Evolutionary conservation across 2,797 vertebrate genomes (phyloP).

Genomic region (Hirundo rustica): DNA sequence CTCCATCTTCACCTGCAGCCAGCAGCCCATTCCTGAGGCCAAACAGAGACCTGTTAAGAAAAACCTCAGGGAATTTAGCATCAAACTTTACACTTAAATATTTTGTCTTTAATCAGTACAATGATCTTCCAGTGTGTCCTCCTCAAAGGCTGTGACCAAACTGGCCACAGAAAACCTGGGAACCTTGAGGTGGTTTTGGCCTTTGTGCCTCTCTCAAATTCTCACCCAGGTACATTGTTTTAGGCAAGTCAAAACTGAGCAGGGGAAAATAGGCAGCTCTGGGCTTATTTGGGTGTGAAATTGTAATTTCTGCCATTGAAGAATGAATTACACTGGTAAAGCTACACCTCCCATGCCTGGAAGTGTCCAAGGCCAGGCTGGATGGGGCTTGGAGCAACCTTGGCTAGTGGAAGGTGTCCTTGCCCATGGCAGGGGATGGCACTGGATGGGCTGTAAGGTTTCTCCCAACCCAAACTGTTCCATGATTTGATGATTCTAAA

Average conservation of each 20-base stretch:
- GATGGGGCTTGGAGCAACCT: rapidly evolving
- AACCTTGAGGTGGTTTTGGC: not conserved
- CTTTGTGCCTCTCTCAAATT: not conserved
- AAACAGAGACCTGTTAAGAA: rapidly evolving
- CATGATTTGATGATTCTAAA: not conserved
- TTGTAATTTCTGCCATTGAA: not conserved
- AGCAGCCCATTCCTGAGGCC: rapidly evolving
- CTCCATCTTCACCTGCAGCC: not conserved
- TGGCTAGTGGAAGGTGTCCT: not conserved
- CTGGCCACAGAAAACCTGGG: not conserved
- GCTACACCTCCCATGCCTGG: not conserved
- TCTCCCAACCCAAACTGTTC: not conserved
- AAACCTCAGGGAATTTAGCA: rapidly evolving
- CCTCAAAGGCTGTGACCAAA: not conserved
- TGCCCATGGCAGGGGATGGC: not conserved
- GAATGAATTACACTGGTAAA: not conserved
- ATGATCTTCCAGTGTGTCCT: not conserved
- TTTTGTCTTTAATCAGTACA: not conserved
- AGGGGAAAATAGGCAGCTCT: not conserved
- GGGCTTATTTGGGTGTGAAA: not conserved
- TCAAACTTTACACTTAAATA: not conserved
- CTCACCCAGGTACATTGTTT: not conserved
- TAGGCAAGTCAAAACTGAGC: not conserved
- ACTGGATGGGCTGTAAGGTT: too few relatives aligned
- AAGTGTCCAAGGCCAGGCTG: not conserved